Evolutionary conservation across 2,113 vertebrate species (phyloP).

Genomic region (Zonotrichia leucophrys): DNA sequence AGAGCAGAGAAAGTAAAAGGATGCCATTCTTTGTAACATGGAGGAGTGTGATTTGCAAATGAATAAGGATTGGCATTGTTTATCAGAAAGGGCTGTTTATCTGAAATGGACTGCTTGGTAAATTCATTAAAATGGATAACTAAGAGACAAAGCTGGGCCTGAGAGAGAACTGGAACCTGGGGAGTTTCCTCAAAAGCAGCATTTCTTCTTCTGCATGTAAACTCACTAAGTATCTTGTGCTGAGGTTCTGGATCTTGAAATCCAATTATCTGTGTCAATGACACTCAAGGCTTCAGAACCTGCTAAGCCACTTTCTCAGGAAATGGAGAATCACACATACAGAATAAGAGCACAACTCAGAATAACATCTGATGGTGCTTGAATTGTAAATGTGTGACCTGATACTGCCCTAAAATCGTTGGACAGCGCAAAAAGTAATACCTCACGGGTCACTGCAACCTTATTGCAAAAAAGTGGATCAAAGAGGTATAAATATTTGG

Average conservation of each 20-base stretch:
- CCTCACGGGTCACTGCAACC: not conserved
- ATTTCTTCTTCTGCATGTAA: conserved; percentile 41
- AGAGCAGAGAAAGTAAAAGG: not conserved
- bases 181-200: conserved; percentile 1
- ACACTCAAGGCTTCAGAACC: not conserved
- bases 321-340: not conserved
- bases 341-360: not conserved
- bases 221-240: conserved; percentile 41
- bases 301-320: not conserved
- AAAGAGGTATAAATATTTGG: not conserved
- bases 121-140: not conserved
- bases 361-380: not conserved
- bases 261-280: conserved; percentile 54
- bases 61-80: not conserved
- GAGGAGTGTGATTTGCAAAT: not conserved
- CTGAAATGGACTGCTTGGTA: conserved; percentile 8
- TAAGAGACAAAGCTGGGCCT: conserved; percentile 10
- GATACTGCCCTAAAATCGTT: rapidly evolving
- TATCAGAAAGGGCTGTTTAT: conserved; percentile 18
- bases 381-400: not conserved
- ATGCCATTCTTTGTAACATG: not conserved
- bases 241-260: conserved; percentile 46
- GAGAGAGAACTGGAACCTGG: not conserved
- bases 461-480: not conserved
- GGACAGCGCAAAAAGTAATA: not conserved